phyloP scores from a whole-genome alignment of 2,797 vertebrate genomes.

The Chelon labrosus region DNA sequence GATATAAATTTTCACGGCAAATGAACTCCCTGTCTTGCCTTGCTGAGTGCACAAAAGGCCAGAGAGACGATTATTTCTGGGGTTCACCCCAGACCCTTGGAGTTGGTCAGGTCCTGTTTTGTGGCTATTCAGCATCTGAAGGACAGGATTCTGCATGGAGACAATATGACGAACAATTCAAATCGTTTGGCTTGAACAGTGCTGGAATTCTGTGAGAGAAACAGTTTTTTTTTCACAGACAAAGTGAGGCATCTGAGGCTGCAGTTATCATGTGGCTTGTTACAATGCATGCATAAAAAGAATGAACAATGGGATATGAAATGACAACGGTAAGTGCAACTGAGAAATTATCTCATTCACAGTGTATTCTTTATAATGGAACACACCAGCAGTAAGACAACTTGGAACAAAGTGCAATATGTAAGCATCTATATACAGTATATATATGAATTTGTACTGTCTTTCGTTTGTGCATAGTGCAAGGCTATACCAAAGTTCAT shows the following conservation, averaged over 20 bases:
- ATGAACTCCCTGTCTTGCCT: constrained; percentile 71
- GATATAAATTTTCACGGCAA: constrained; percentile 74
- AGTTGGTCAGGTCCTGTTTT: constrained; percentile 22
- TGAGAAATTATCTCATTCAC: constrained; percentile 16
- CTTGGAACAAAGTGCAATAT: neutral
- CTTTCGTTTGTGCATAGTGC: constrained; percentile 37
- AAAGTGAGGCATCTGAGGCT: neutral
- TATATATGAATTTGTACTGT: constrained; percentile 20
- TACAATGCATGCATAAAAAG: neutral
- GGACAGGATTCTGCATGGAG: constrained; percentile 15
- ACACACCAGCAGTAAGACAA: neutral
- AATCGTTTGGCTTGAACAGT: constrained; percentile 17
- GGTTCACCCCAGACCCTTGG: constrained; percentile 42
- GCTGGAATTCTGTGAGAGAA: neutral
- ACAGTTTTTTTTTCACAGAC: constrained; percentile 2
- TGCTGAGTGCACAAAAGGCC: constrained; percentile 72
- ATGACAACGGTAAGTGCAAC: neutral
- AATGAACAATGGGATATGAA: neutral
- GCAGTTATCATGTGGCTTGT: neutral
- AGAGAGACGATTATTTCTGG: constrained; percentile 61
- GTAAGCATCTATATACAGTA: neutral
- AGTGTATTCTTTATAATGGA: neutral
- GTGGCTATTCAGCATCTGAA: constrained; percentile 24
- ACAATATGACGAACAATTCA: neutral
- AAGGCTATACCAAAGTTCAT: constrained; percentile 44